A percentile compares a stretch with the other conserved stretches of the same genome.
Evolutionary conservation across 2,113 vertebrate genomes (phyloP).

Genomic region (Eidolon helvum): DNA sequence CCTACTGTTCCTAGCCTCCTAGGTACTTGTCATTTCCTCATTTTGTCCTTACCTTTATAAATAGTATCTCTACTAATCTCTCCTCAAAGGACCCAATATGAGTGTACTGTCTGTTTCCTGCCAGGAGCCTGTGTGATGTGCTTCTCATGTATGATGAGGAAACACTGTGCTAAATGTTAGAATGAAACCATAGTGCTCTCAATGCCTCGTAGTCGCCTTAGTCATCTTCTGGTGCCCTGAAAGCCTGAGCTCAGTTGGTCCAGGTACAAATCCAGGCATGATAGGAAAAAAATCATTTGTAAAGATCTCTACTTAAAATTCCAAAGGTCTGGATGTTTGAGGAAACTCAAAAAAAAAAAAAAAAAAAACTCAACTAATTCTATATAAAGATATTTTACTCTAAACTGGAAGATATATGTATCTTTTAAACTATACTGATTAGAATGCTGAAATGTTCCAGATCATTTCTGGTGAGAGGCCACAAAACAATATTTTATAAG

Average conservation of each 20-base stretch:
- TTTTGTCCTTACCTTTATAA: not conserved
- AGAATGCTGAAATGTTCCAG: not conserved
- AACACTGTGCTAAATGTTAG: not conserved
- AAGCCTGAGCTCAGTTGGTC: not conserved
- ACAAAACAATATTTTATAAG: slow-evolving; percentile 32
- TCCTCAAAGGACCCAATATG: not conserved
- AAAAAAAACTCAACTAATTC: not conserved
- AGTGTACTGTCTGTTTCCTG: not conserved
- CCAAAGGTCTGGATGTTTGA: not conserved
- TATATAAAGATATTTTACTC: not conserved
- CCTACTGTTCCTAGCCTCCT: not conserved
- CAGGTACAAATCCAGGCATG: not conserved
- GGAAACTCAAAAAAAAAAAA: slow-evolving; percentile 11
- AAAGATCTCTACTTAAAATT: not conserved
- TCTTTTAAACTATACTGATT: slow-evolving; percentile 7
- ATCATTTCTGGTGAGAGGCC: not conserved
- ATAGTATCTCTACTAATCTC: not conserved
- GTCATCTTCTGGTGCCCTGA: not conserved
- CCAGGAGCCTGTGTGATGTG: not conserved
- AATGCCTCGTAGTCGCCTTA: not conserved
- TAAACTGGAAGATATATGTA: not conserved
- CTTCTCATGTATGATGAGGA: not conserved
- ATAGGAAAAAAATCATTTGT: not conserved
- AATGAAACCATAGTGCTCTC: not conserved
- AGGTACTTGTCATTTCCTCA: not conserved